A percentile compares a stretch with the other conserved stretches of the same genome.
Evolutionary conservation across 2,888 invertebrate genomes (phyloP).

Genomic region (Phlogophora meticulosa): DNA sequence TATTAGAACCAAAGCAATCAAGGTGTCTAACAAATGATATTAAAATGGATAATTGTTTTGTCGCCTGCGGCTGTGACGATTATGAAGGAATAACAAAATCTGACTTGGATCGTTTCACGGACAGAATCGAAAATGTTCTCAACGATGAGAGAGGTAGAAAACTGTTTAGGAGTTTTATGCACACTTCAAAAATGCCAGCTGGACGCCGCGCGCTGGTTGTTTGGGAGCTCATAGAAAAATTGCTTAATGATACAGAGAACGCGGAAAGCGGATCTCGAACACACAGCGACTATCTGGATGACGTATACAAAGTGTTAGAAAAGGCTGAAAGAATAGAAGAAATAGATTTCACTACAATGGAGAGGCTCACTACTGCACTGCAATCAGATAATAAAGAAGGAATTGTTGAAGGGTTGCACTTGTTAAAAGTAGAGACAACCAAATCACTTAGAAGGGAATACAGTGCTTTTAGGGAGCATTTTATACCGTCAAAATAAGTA

Average conservation of each 20-base stretch:
- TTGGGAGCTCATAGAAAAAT: constrained; percentile 84
- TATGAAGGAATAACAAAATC: constrained; percentile 85
- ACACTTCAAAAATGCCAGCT: constrained; percentile 82
- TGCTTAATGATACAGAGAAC: constrained; percentile 79
- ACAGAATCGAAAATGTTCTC: constrained; percentile 89
- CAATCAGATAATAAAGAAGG: constrained; percentile 81
- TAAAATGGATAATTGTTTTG: constrained; percentile 89
- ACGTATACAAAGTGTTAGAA: constrained; percentile 80
- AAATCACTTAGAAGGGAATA: constrained; percentile 85
- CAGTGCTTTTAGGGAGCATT: constrained; percentile 81
- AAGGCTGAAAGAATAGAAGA: constrained; percentile 86
- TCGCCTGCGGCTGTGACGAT: constrained; percentile 86
- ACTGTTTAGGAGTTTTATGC: constrained; percentile 87
- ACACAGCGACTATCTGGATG: constrained; percentile 76
- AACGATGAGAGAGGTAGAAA: constrained; percentile 86
- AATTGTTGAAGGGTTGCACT: constrained; percentile 79
- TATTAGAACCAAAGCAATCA: constrained; percentile 72
- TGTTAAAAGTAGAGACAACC: constrained; percentile 83
- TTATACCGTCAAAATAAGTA: constrained; percentile 74
- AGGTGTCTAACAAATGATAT: constrained; percentile 74
- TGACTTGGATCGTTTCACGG: constrained; percentile 89
- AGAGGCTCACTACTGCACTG: constrained; percentile 79
- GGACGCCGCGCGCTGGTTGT: constrained; percentile 83
- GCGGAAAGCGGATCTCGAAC: constrained; percentile 77
- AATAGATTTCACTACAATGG: constrained; percentile 86